Evolutionary conservation across 2,113 vertebrate species (phyloP).

Genomic region (Chroicocephalus ridibundus): DNA sequence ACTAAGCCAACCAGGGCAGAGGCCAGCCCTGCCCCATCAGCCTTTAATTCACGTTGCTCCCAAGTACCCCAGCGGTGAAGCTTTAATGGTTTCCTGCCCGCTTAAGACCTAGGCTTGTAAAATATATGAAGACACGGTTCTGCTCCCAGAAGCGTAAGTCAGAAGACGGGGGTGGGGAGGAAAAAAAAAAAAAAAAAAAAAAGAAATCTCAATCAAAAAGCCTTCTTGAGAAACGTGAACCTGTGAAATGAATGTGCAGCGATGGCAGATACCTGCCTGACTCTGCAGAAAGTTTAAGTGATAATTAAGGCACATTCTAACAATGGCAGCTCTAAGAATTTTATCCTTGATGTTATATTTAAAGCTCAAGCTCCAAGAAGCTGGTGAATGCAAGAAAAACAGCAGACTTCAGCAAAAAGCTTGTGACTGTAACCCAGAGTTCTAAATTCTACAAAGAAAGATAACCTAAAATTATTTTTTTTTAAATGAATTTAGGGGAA

Average conservation of each 20-base stretch:
- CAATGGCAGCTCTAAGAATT: neutral
- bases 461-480: neutral
- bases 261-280: neutral
- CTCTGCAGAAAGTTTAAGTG: neutral
- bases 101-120: neutral
- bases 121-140: neutral
- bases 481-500: neutral
- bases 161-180: fast-evolving
- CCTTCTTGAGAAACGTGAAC: neutral
- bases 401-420: conserved; percentile 1
- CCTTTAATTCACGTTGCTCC: neutral
- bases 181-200: neutral
- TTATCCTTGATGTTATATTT: conserved; percentile 9
- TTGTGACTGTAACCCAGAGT: neutral
- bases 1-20: neutral
- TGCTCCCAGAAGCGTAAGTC: neutral
- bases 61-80: fast-evolving
- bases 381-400: neutral
- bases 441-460: neutral
- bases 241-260: neutral
- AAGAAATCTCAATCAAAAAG: neutral
- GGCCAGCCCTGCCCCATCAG: neutral
- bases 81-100: neutral
- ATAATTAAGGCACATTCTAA: conserved; percentile 23
- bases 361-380: neutral